A percentile compares a stretch with the other conserved stretches of the same genome.
Conservation (phyloP, 2,888 invertebrate species). For the Polymixis flavicincta region DNA sequence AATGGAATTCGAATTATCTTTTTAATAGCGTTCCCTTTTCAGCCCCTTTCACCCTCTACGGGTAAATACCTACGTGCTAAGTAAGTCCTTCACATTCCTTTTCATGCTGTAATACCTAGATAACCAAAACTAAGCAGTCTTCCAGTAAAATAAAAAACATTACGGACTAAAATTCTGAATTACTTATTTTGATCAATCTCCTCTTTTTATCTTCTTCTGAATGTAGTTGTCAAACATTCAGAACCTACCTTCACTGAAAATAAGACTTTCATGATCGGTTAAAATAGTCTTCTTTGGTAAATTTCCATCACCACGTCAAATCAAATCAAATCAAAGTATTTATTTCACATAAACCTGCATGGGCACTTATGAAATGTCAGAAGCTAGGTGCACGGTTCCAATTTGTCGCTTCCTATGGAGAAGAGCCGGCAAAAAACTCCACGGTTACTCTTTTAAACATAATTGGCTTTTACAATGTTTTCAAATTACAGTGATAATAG, state of each 20-base stretch:
- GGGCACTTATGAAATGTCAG: too few species aligned
- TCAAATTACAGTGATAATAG: too few species aligned
- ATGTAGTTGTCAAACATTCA: background rate
- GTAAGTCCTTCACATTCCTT: constrained; percentile 5
- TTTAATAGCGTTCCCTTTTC: constrained; percentile 45
- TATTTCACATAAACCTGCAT: too few species aligned
- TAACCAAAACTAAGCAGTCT: background rate
- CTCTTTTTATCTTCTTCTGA: background rate
- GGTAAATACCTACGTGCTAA: background rate
- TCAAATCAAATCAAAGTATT: too few species aligned
- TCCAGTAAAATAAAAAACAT: background rate
- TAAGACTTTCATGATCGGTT: background rate
- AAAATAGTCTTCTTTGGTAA: background rate
- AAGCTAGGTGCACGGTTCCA: too few species aligned
- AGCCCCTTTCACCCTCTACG: constrained; percentile 15
- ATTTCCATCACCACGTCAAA: background rate
- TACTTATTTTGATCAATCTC: background rate
- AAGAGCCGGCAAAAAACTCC: too few species aligned
- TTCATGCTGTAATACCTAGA: background rate
- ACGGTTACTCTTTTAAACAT: too few species aligned
- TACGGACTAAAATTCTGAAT: background rate
- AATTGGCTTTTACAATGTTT: too few species aligned
- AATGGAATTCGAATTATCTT: constrained; percentile 43
- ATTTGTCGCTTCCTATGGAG: too few species aligned
- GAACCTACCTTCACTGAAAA: background rate